phyloP scores from a whole-genome alignment of 2,113 vertebrate genomes.

The Rana temporaria region DNA sequence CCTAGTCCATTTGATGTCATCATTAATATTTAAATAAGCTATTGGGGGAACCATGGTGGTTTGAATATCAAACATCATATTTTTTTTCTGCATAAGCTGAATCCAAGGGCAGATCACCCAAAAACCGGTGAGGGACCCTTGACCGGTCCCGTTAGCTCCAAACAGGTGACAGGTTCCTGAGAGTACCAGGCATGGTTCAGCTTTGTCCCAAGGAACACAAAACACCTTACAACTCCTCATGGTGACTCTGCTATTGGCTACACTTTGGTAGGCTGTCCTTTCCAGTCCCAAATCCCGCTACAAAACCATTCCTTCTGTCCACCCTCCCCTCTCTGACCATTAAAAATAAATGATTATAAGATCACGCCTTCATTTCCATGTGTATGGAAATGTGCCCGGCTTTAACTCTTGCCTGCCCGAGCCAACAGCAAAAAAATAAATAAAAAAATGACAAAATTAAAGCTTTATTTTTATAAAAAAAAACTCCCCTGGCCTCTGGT shows the following conservation, averaged over 20 bases:
- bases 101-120: no score
- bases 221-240: conserved; percentile 45
- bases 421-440: no score
- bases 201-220: conserved; percentile 20
- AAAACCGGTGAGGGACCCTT: no score
- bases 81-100: no score
- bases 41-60: no score
- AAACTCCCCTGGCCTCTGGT: no score
- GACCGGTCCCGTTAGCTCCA: not conserved
- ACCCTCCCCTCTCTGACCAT: not conserved
- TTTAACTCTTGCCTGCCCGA: conserved; percentile 17
- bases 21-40: no score
- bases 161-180: conserved; percentile 27
- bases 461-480: no score
- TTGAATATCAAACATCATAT: no score
- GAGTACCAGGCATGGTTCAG: conserved; percentile 1
- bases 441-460: no score
- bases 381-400: conserved; percentile 35
- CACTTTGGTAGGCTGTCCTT: conserved; percentile 31
- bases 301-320: not conserved
- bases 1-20: no score
- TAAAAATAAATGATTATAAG: conserved; percentile 36
- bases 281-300: conserved; percentile 42
- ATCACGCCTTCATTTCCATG: conserved; percentile 35
- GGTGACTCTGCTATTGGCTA: conserved; percentile 42